phyloP scores from a whole-genome alignment of 2,888 invertebrate species.

The Lymantria dispar region DNA sequence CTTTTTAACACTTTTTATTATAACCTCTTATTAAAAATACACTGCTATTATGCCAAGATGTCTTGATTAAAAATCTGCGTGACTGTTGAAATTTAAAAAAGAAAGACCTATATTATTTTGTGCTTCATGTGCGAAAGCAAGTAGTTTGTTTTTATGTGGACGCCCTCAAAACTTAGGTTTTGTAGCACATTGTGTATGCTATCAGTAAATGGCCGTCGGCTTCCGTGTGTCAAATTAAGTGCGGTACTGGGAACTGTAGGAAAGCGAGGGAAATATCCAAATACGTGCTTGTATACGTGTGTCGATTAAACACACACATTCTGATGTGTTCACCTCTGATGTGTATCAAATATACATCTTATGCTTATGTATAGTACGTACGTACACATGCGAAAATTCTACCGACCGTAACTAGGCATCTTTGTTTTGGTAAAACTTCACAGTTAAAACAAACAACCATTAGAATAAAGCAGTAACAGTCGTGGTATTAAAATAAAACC shows the following conservation, averaged over 20 bases:
- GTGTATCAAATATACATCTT: constrained; percentile 9
- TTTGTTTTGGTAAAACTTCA: constrained; percentile 43
- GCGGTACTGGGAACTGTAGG: constrained; percentile 52
- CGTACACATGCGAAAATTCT: constrained; percentile 34
- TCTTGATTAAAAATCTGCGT: constrained; percentile 1
- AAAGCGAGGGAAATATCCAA: constrained; percentile 46
- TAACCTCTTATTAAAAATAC: not conserved
- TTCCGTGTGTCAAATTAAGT: constrained; percentile 63
- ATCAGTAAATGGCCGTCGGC: constrained; percentile 60
- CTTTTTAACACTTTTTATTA: not conserved
- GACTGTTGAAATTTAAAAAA: not conserved
- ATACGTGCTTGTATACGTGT: constrained; percentile 50
- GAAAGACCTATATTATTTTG: not conserved
- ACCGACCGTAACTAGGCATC: constrained; percentile 49
- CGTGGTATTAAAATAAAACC: not conserved
- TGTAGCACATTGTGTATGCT: constrained; percentile 36
- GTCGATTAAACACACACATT: constrained; percentile 3
- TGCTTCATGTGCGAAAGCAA: not conserved
- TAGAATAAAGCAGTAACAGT: not conserved
- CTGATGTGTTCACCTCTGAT: constrained; percentile 5
- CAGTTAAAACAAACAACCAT: constrained; percentile 12
- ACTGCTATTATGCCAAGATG: not conserved
- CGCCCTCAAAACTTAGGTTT: constrained; percentile 26
- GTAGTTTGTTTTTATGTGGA: constrained; percentile 16
- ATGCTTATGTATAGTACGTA: constrained; percentile 15